These are phyloP conservation scores for Dryobates pubescens DNA, from an alignment of 2,797 vertebrate species.

Conservation along the genomic window DNA sequence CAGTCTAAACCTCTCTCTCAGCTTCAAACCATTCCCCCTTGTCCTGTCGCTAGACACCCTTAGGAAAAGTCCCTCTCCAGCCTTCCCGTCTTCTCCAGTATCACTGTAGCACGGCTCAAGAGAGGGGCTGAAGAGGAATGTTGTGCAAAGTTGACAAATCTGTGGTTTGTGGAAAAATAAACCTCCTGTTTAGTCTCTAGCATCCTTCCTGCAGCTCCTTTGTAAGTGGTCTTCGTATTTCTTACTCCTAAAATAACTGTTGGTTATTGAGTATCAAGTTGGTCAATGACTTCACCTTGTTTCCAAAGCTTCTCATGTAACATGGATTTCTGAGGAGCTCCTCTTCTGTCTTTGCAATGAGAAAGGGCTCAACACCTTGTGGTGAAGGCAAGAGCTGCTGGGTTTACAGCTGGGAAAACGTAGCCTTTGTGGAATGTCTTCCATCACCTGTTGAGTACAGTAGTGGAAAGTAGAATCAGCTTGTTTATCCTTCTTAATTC, in stretches of 20 bases:
- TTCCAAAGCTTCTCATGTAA: constrained; percentile 40
- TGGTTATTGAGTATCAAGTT: background rate
- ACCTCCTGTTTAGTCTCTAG: background rate
- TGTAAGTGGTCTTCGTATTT: background rate
- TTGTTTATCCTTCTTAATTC: background rate
- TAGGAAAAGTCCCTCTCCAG: no score
- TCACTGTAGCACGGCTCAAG: background rate
- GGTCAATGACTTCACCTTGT: constrained; percentile 17
- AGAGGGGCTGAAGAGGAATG: background rate
- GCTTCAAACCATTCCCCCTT: no score
- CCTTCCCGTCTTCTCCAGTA: background rate
- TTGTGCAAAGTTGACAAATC: background rate
- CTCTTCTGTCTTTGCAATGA: constrained; percentile 17
- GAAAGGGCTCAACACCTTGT: background rate
- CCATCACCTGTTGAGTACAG: background rate
- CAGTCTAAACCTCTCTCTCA: no score
- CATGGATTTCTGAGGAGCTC: constrained; percentile 7
- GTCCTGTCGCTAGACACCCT: no score
- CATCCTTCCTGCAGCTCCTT: constrained; percentile 20
- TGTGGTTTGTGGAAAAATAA: background rate
- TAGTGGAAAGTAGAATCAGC: background rate
- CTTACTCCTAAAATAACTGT: constrained; percentile 50
- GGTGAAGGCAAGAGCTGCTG: background rate
- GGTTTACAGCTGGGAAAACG: background rate
- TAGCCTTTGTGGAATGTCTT: background rate